Conservation (phyloP, 2,797 vertebrate species). For the Moxostoma hubbsi region DNA sequence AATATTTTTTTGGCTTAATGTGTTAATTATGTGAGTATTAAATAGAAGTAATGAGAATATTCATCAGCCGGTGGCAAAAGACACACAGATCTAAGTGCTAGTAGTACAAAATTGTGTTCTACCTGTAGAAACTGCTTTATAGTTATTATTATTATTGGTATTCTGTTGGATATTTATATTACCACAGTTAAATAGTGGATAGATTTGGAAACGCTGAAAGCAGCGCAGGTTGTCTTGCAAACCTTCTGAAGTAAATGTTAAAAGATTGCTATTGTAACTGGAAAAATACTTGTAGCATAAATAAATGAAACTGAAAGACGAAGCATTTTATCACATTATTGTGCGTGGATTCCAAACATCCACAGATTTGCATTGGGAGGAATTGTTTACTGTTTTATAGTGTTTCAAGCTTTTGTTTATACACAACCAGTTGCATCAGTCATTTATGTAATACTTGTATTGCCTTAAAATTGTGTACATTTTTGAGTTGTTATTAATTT, state of each 20-base stretch:
- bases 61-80: constrained; percentile 17
- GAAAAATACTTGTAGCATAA: constrained; percentile 1
- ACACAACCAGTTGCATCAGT: constrained; percentile 19
- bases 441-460: constrained; percentile 26
- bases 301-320: background rate
- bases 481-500: no score
- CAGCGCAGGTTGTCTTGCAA: background rate
- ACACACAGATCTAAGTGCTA: background rate
- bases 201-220: background rate
- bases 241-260: background rate
- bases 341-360: constrained; percentile 49
- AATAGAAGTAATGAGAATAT: background rate
- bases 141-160: background rate
- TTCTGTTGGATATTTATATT: background rate
- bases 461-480: no score
- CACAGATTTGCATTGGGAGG: constrained; percentile 65
- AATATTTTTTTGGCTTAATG: background rate
- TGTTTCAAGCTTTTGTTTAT: constrained; percentile 54
- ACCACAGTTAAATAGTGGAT: background rate
- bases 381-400: constrained; percentile 65
- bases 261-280: background rate
- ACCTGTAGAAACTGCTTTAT: background rate
- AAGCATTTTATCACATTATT: background rate
- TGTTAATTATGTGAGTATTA: constrained; percentile 14
- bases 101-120: background rate